Conservation (phyloP, 2,888 invertebrate species). For the Caenorhabditis sp. region DNA sequence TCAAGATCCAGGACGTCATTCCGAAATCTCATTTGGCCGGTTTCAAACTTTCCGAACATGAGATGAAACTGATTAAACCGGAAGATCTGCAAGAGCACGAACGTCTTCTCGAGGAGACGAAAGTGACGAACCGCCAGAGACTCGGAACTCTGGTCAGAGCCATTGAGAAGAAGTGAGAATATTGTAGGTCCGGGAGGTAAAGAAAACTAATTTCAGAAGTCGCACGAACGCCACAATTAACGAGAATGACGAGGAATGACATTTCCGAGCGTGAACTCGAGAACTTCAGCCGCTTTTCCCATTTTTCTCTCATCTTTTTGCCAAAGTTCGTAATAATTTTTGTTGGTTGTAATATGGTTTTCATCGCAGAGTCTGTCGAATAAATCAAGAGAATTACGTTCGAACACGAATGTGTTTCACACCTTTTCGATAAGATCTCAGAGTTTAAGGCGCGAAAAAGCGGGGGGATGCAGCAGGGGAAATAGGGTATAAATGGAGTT, state of each 20-base stretch:
- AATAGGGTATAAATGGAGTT: conserved; percentile 17
- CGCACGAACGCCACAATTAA: conserved; percentile 35
- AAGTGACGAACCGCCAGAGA: conserved; percentile 54
- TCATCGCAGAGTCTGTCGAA: conserved; percentile 8
- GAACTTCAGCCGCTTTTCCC: neutral
- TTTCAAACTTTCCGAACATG: conserved; percentile 73
- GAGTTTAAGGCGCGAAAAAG: neutral
- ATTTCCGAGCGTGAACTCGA: too few species aligned
- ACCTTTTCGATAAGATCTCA: conserved; percentile 30
- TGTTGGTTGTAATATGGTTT: conserved; percentile 48
- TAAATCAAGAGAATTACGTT: conserved; percentile 13
- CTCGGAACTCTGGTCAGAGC: conserved; percentile 62
- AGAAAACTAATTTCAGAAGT: conserved; percentile 32
- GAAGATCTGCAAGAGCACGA: conserved; percentile 72
- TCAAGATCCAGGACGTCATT: conserved; percentile 78
- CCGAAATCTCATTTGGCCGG: conserved; percentile 76
- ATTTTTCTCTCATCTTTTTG: conserved; percentile 9
- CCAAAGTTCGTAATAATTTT: conserved; percentile 49
- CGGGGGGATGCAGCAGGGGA: neutral
- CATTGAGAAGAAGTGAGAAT: conserved; percentile 56
- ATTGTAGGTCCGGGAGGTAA: neutral
- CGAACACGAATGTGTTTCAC: conserved; percentile 19
- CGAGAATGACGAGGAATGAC: conserved; percentile 38
- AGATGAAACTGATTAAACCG: conserved; percentile 77
- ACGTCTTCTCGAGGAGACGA: conserved; percentile 62